Percentiles rank a stretch among this genome's conserved stretches.
These are phyloP conservation scores for Fragum sueziense DNA, from an alignment of 2,888 invertebrate genomes.

Conservation along the genomic window DNA sequence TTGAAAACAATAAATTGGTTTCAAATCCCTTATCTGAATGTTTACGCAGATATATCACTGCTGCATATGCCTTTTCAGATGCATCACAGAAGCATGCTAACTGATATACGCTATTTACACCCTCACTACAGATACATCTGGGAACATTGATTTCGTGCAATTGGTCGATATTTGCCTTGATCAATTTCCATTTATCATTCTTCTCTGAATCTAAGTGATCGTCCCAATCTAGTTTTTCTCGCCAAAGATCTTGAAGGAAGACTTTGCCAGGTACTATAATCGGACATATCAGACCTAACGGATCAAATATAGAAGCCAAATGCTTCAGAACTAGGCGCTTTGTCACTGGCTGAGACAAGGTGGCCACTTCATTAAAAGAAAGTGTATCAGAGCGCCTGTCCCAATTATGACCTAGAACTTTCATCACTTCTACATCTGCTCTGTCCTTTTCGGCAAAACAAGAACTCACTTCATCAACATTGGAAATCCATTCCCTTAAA, in stretches of 20 bases:
- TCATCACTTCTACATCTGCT: not conserved
- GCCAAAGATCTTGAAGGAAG: conserved; percentile 24
- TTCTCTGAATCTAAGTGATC: not conserved
- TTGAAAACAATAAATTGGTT: conserved; percentile 34
- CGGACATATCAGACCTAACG: conserved; percentile 19
- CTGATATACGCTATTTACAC: not conserved
- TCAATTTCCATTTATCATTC: not conserved
- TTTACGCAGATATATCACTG: conserved; percentile 28
- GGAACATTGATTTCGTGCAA: not conserved
- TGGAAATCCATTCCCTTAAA: conserved; percentile 40
- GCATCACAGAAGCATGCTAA: conserved; percentile 31
- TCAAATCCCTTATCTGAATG: not conserved
- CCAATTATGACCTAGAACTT: conserved; percentile 37
- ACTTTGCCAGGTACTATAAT: conserved; percentile 16
- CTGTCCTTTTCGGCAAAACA: not conserved
- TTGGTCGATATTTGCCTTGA: not conserved
- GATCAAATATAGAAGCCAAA: conserved; percentile 18
- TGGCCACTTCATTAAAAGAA: not conserved
- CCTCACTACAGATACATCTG: not conserved
- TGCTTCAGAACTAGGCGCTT: conserved; percentile 26
- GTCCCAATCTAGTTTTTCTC: conserved; percentile 5
- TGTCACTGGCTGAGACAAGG: not conserved
- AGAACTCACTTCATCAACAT: not conserved
- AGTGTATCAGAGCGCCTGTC: conserved; percentile 2
- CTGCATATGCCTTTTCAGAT: conserved; percentile 23